Evolutionary conservation across 2,113 vertebrate genomes (phyloP).

Genomic region (Gambusia holbrooki): DNA sequence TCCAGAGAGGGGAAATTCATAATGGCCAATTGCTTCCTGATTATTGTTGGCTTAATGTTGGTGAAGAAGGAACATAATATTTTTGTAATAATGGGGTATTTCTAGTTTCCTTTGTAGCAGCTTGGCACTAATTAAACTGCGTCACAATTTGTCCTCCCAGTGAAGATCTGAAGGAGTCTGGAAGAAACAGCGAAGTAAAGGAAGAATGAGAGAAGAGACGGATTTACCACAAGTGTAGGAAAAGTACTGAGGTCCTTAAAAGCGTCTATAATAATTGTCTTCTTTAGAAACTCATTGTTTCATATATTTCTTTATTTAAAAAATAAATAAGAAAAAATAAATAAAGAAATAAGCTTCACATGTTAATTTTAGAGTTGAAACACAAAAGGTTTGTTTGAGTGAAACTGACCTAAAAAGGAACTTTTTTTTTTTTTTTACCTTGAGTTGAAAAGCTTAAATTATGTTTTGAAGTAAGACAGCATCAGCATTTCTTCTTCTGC

Average conservation of each 20-base stretch:
- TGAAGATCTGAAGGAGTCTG: no score
- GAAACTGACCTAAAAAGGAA: constrained; percentile 3
- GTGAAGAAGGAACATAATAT: constrained; percentile 7
- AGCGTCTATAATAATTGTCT: no score
- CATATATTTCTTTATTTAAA: neutral
- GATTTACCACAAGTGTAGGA: neutral
- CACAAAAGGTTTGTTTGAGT: constrained; percentile 3
- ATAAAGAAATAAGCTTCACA: neutral
- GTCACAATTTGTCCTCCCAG: no score
- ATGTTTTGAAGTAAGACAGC: neutral
- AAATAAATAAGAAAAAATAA: no score
- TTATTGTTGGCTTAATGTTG: constrained; percentile 57
- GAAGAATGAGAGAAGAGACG: constrained; percentile 1
- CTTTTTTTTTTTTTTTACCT: neutral
- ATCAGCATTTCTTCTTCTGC: constrained; percentile 37
- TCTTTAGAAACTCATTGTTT: neutral
- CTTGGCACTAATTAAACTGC: no score
- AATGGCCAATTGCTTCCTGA: constrained; percentile 48
- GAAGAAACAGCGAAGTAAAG: no score
- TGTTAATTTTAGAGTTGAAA: constrained; percentile 15
- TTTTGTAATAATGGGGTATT: no score
- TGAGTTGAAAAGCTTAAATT: neutral
- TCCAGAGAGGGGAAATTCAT: constrained; percentile 37
- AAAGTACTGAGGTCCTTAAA: neutral
- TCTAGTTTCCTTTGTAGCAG: no score